Percentiles rank a stretch among this genome's conserved stretches.
Conservation (phyloP, 1,140 invertebrate genomes). For the Brachionus koreanus region DNA sequence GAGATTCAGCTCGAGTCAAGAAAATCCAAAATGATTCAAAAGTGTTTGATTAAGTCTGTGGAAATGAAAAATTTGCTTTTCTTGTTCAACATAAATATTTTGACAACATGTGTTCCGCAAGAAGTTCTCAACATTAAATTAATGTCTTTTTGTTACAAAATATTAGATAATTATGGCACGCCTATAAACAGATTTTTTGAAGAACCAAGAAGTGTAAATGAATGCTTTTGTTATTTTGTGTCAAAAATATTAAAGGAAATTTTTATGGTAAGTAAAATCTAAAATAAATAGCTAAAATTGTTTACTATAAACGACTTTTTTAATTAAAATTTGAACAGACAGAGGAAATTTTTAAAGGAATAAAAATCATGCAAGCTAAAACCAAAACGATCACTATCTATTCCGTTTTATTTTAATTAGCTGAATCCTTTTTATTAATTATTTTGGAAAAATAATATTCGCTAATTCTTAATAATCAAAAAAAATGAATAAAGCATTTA, state of each 20-base stretch:
- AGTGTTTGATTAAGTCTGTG: background rate
- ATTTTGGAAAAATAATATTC: too few relatives aligned
- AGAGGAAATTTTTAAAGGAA: too few relatives aligned
- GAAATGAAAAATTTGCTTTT: background rate
- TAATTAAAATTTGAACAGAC: too few relatives aligned
- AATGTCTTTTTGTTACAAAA: background rate
- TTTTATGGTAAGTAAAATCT: background rate
- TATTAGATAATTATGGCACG: background rate
- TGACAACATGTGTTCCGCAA: background rate
- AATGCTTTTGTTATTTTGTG: background rate
- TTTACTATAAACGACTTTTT: background rate
- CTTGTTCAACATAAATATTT: slow-evolving; percentile 4
- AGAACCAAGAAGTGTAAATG: background rate
- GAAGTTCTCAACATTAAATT: background rate
- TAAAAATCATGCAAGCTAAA: too few relatives aligned
- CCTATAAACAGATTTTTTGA: background rate
- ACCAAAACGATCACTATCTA: too few relatives aligned
- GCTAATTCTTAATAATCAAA: too few relatives aligned
- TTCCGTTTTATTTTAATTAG: too few relatives aligned
- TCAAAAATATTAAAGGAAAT: background rate
- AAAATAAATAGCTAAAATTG: too few relatives aligned
- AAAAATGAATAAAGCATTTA: too few relatives aligned
- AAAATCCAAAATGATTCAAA: background rate
- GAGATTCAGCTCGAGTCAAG: background rate
- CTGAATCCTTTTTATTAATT: too few relatives aligned